Conservation (phyloP, 2,113 vertebrate genomes). For the Scopus umbretta region DNA sequence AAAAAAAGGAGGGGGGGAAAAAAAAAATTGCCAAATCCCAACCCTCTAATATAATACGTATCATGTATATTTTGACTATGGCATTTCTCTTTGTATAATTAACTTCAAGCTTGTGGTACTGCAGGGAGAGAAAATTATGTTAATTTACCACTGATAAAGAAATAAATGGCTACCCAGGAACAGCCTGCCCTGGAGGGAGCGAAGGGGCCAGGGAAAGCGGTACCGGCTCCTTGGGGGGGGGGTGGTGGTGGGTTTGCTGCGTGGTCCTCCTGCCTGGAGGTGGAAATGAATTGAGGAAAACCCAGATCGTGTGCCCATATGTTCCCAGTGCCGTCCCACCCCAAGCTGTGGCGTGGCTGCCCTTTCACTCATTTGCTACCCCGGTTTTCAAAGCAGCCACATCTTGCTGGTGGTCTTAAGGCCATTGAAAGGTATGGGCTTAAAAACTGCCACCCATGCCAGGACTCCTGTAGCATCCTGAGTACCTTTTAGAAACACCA, state of each 20-base stretch:
- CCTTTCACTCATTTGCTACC: neutral
- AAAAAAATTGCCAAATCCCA: constrained; percentile 7
- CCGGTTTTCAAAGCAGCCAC: neutral
- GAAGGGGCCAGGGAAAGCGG: neutral
- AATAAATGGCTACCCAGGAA: neutral
- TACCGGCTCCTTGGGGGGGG: neutral
- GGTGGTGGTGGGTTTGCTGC: neutral
- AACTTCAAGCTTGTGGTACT: constrained; percentile 16
- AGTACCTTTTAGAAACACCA: constrained; percentile 36
- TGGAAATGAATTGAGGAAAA: neutral
- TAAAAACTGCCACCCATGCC: constrained; percentile 47
- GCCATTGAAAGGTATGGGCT: neutral
- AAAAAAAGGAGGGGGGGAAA: constrained; percentile 48
- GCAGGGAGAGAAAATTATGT: neutral
- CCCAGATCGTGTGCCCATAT: fast-evolving
- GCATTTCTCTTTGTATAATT: constrained; percentile 72
- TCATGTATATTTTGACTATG: constrained; percentile 78
- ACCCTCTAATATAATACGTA: constrained; percentile 61
- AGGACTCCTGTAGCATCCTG: constrained; percentile 36
- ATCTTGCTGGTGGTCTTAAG: neutral
- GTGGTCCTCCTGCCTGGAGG: neutral
- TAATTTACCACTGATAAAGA: neutral
- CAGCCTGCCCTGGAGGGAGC: neutral
- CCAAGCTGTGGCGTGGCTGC: neutral
- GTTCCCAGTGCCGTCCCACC: neutral